These are phyloP conservation scores for Strix uralensis DNA, from an alignment of 2,113 vertebrate genomes.

Conservation along the genomic window DNA sequence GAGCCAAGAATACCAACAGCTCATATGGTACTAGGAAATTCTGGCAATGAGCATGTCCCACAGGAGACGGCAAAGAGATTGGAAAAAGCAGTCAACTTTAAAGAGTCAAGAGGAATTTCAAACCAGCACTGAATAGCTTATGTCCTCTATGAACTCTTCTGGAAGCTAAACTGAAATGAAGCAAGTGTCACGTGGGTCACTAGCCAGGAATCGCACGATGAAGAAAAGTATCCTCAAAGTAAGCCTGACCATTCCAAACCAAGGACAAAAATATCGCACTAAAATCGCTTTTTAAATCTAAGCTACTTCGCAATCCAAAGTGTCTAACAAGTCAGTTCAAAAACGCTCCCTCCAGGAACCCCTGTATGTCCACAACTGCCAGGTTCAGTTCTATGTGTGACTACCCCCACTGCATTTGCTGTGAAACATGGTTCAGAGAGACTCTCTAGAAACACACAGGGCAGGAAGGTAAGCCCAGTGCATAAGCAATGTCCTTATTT, in stretches of 20 bases:
- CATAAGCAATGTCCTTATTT: background rate
- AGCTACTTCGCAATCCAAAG: background rate
- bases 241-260: background rate
- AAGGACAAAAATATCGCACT: background rate
- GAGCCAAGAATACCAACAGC: slow-evolving; percentile 51
- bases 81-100: slow-evolving; percentile 52
- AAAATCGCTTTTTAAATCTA: background rate
- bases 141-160: background rate
- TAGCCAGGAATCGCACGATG: background rate
- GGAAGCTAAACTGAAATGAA: slow-evolving; percentile 15
- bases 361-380: background rate
- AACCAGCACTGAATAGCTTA: slow-evolving; percentile 26
- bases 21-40: slow-evolving; percentile 50
- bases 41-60: slow-evolving; percentile 22
- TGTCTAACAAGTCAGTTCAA: background rate
- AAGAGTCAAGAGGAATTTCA: slow-evolving; percentile 50
- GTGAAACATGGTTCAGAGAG: background rate
- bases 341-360: background rate
- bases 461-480: background rate
- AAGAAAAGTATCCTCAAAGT: background rate
- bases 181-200: background rate
- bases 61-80: slow-evolving; percentile 45
- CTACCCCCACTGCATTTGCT: background rate
- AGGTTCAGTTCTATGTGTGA: background rate
- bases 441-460: background rate